Evolutionary conservation across 2,113 vertebrate species (phyloP).

Genomic region (Falco punctatus): DNA sequence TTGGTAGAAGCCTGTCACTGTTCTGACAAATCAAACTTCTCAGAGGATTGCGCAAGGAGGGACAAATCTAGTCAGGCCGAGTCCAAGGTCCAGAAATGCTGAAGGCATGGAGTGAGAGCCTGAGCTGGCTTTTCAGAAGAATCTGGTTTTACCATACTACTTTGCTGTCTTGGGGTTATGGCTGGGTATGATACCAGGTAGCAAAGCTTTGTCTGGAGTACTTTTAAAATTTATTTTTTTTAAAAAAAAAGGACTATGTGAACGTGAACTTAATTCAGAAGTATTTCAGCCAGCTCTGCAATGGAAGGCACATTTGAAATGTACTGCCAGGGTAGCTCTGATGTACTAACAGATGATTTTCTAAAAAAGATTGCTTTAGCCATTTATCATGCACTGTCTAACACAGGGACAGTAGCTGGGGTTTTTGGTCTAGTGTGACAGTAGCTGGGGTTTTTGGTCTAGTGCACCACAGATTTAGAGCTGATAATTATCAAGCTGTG

Average conservation of each 20-base stretch:
- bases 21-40: background rate
- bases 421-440: background rate
- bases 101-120: background rate
- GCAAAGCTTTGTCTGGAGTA: background rate
- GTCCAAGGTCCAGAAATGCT: background rate
- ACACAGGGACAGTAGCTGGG: background rate
- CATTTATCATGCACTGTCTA: background rate
- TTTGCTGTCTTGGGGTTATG: background rate
- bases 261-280: background rate
- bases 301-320: background rate
- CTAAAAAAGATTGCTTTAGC: background rate
- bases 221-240: background rate
- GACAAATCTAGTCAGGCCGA: background rate
- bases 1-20: background rate
- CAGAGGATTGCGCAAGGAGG: background rate
- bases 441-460: background rate
- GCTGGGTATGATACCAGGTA: background rate
- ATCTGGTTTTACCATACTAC: background rate
- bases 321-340: background rate
- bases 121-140: background rate
- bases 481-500: background rate
- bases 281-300: background rate
- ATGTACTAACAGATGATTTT: background rate
- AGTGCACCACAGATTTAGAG: background rate
- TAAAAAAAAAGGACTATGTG: background rate